Evolutionary conservation across 1,140 invertebrate species (phyloP), one percentile per base, ranked within the genome.

Genomic region (Brachionus asplanchnoidis): DNA sequence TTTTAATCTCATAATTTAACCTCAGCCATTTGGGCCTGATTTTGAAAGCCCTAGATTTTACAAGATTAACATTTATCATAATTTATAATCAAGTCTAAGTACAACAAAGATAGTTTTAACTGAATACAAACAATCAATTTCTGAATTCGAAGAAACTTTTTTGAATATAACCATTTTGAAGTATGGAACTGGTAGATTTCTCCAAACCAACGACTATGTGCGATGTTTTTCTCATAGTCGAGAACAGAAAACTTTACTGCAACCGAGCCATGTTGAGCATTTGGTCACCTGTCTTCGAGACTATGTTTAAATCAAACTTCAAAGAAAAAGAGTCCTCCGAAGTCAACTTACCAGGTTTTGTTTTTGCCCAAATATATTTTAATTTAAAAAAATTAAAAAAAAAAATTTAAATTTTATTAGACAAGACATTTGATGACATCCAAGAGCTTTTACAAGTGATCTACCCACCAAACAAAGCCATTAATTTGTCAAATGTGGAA

Each of bases 201-300:
- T 68, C 82, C 5, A 84, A 84, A 56, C 82, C 82, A 20, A 84
- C 82, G 2, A 50, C 68, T 12, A 68, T 84, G 60, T 84, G 60
- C 60, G 87, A 88, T 85, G 79, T 88, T 6, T 86, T 86, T 0
- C 60, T 88, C 1, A 85, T 87, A 20, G 86, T 88, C 0, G 86
- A 87, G 70, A 86, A 86, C 9, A 86, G 86, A 40, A 75, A 85
- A 12, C 84, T 88, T 23, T 87, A 87, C 65, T 87, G 87, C 3
- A 87, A 88, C 83, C 85, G 86, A 50, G 87, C 87, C 12, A 86
- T 88, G 28, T 56, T 88, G 44, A 87, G 87, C 0, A 86, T 87
- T 50, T 88, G 88, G 88, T 88, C 87, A 11, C 86, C 87, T 9
- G 88, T 88, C 14, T 88, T 88, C 85, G 84, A 86, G 36, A 84